Conservation (phyloP, 1,140 invertebrate genomes). For the Cherax destructor region DNA sequence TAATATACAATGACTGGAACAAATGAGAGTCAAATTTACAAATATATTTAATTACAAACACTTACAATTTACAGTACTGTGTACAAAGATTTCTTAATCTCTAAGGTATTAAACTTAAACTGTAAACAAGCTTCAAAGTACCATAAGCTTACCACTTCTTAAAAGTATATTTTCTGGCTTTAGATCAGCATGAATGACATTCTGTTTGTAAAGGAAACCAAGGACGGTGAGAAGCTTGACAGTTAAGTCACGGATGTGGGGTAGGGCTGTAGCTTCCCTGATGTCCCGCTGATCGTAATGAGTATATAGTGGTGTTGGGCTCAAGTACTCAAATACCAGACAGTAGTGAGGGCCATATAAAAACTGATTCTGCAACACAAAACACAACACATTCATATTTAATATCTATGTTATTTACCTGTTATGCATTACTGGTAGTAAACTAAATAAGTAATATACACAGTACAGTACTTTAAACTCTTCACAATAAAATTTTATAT, state of each 20-base stretch:
- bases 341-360: constrained; percentile 75
- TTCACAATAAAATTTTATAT: too few relatives aligned
- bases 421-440: neutral
- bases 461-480: neutral
- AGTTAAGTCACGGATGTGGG: constrained; percentile 73
- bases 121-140: too few relatives aligned
- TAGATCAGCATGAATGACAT: constrained; percentile 76
- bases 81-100: too few relatives aligned
- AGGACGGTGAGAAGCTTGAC: constrained; percentile 74
- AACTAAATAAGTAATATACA: neutral
- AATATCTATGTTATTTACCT: neutral
- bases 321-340: constrained; percentile 74
- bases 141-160: constrained; percentile 71
- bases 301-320: constrained; percentile 73
- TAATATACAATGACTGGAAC: neutral
- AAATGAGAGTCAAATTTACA: neutral
- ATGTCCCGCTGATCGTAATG: constrained; percentile 71
- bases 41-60: neutral
- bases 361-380: constrained; percentile 74
- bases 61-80: neutral
- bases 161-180: constrained; percentile 77
- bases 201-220: constrained; percentile 75
- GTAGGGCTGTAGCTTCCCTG: constrained; percentile 71
- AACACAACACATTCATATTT: neutral
- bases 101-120: too few relatives aligned